phyloP scores from a whole-genome alignment of 1,140 invertebrate species.

The Heliothis virescens region DNA sequence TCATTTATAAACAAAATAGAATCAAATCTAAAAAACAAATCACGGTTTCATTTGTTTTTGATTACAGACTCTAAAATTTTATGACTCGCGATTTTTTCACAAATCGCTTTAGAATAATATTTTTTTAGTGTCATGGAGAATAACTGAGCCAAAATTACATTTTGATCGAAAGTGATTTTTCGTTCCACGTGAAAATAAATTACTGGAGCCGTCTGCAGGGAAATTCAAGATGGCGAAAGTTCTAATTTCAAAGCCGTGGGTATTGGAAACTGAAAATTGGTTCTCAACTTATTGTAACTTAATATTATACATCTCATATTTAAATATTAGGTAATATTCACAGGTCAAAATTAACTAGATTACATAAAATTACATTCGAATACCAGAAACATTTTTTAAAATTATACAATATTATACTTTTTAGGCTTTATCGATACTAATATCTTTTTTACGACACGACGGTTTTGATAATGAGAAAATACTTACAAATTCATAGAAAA shows the following conservation, averaged over 20 bases:
- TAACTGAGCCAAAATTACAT: constrained; percentile 16
- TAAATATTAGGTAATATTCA: background rate
- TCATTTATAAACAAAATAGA: too few species aligned
- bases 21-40: too few species aligned
- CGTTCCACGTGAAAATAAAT: constrained; percentile 36
- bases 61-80: background rate
- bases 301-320: constrained; percentile 6
- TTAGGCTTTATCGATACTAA: constrained; percentile 9
- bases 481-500: constrained; percentile 3
- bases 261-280: constrained; percentile 32
- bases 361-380: background rate
- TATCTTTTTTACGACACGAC: constrained; percentile 3
- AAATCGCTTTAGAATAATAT: background rate
- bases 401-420: background rate
- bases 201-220: constrained; percentile 33
- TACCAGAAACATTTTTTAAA: too few species aligned
- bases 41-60: background rate
- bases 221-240: constrained; percentile 38
- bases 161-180: constrained; percentile 41
- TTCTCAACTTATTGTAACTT: constrained; percentile 26
- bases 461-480: background rate
- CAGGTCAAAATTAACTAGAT: background rate
- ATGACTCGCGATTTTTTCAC: background rate
- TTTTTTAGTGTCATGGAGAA: constrained; percentile 3
- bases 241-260: constrained; percentile 34